Evolutionary conservation across 2,113 vertebrate species (phyloP), one percentile per base, ranked within the genome.

Genomic region (Lichenostomus cassidix): DNA sequence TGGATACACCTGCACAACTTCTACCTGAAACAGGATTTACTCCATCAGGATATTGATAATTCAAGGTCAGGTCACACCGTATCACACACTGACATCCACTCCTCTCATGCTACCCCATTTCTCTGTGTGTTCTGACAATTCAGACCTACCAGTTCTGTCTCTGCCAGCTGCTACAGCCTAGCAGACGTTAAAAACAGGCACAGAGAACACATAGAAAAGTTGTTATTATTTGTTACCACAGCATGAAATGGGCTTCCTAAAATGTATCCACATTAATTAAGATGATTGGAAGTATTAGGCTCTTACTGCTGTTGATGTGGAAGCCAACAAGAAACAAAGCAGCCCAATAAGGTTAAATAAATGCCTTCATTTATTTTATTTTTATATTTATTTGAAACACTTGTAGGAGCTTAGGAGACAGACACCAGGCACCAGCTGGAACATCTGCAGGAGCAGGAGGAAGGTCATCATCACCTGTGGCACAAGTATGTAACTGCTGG

Each of bases 361-460:
- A 24, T 15, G 31, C 8, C 15, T 62, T 37, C 15, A 56, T 10
- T 59, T 31, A 18, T 50, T 68, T 68, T 27, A 35, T 31, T 59
- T 59, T 22, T 50, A 8, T 17, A 10, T 28, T 19, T 15, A 13
- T 69, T 53, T 77, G 33, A 37, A 87, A 39, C 33, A 27, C 46
- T 23, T 33, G 31, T 5, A 23, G 17, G 44, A 82, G 9, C 23
- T 60, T 1, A 35, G 11, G 35, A 58, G 49, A 41, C 24, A 44
- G n/a, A 17, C 2, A 6, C 35, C 0, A 0, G 29, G 50, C 46
- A 65, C 1, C 2, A 3, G 17, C 44, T 52, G 27, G 23, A 56
- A 77, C 41, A 58, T 16, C 50, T 65, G 55, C 37, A 62, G 49
- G 25, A 69, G 15, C 6, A 35, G 25, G 27, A 75, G 46, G 27